Conservation (phyloP, 2,888 invertebrate genomes). For the Neria commutata region DNA sequence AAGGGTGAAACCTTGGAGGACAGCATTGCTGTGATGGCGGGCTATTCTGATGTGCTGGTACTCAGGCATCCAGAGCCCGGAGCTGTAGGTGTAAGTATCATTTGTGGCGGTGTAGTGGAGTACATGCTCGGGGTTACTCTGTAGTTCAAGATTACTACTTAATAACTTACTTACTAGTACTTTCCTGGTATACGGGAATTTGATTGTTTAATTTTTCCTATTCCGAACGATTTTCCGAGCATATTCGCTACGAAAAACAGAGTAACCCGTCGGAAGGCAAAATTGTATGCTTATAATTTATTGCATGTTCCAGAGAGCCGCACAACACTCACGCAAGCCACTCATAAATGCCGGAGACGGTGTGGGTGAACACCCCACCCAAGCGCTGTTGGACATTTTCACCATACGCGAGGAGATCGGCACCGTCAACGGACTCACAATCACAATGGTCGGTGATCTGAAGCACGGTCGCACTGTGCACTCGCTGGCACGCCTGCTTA, state of each 20-base stretch:
- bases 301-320: constrained; percentile 72
- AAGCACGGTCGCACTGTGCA: constrained; percentile 98
- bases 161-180: not conserved
- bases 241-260: too few species aligned
- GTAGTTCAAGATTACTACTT: too few species aligned
- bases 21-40: constrained; percentile 84
- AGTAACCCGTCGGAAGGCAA: not conserved
- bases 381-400: constrained; percentile 95
- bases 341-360: constrained; percentile 99
- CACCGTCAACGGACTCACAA: constrained; percentile 95
- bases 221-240: not conserved
- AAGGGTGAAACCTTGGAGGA: constrained; percentile 97
- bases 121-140: not conserved
- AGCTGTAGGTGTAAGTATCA: constrained; percentile 79
- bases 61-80: constrained; percentile 92
- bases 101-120: too few species aligned
- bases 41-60: constrained; percentile 93
- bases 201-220: not conserved
- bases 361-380: constrained; percentile 95
- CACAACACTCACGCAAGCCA: constrained; percentile 83
- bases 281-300: constrained; percentile 34
- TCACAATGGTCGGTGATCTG: constrained; percentile 97
- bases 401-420: constrained; percentile 99
- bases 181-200: not conserved
- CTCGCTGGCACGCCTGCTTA: constrained; percentile 90